Conservation (phyloP, 2,113 vertebrate species). For the Australoheros scitulus region DNA sequence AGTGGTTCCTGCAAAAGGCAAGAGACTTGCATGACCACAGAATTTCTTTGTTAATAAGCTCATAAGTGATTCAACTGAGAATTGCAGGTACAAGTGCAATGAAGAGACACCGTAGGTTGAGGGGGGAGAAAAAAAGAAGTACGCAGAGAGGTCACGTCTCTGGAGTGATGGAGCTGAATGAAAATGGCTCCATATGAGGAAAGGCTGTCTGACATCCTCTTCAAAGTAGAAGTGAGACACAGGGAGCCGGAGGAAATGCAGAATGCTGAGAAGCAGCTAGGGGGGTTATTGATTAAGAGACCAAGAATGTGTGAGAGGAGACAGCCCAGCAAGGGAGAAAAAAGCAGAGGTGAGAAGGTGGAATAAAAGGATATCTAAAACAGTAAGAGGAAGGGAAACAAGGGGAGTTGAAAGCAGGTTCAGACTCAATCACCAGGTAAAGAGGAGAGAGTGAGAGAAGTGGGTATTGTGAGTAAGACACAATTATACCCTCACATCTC, state of each 20-base stretch:
- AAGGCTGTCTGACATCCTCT: slow-evolving; percentile 56
- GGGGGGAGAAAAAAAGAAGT: slow-evolving; percentile 12
- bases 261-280: slow-evolving; percentile 51
- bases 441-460: slow-evolving; percentile 23
- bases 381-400: slow-evolving; percentile 35
- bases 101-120: slow-evolving; percentile 14
- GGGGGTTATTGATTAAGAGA: slow-evolving; percentile 71
- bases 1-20: slow-evolving; percentile 3
- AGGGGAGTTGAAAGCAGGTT: slow-evolving; percentile 66
- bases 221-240: slow-evolving; percentile 49
- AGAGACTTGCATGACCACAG: slow-evolving; percentile 18
- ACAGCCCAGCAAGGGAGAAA: slow-evolving; percentile 28
- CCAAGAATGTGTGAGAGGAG: slow-evolving; percentile 42
- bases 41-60: slow-evolving; percentile 35
- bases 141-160: slow-evolving; percentile 45
- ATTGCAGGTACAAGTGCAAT: slow-evolving; percentile 22
- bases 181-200: slow-evolving; percentile 44
- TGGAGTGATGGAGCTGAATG: slow-evolving; percentile 42
- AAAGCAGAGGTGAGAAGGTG: slow-evolving; percentile 49
- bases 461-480: slow-evolving; percentile 42
- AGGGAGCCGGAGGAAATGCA: slow-evolving; percentile 49
- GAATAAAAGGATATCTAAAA: slow-evolving; percentile 61
- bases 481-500: slow-evolving; percentile 51
- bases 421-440: slow-evolving; percentile 60
- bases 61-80: slow-evolving; percentile 20